Evolutionary conservation across 2,888 invertebrate species (phyloP), one percentile per base, ranked within the genome.

Genomic region (Watsonalla binaria): DNA sequence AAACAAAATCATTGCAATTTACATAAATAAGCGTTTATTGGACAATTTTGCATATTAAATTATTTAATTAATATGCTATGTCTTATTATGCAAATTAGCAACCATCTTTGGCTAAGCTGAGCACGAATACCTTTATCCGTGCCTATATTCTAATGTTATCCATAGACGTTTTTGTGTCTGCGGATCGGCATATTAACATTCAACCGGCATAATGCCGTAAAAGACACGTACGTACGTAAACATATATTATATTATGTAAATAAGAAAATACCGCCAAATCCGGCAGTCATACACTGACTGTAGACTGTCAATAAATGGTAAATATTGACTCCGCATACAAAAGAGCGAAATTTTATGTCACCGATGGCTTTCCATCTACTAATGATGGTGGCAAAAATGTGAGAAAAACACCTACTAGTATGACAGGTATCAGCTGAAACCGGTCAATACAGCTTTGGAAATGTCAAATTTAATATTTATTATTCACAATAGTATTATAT

Each of bases 401-500:
- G 4, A 24, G 24, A 2, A 37, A 37, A 37, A 66, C 58, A 62
- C 63, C 66, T 58, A 58, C 66, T 58, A 58, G 66, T 61, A 55
- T 39, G 37, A 56, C 65, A 59, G 57, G 62, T 59, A 9, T 58
- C 50, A 50, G 54, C 24, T 15, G 15, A 56, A 72, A 74, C 76
- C 72, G 68, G 76, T 75, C 45, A 15, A 54, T 62, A 64, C 54
- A 62, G 60, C 63, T 64, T 59, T 53, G 47, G 60, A 65, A 72
- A 68, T 67, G 62, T 64, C 66, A 71, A 61, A 56, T 51, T 49
- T 54, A 58, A 37, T 6, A 8, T 37, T 37, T 4, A 24, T 24
- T 24, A 24, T 24, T 24, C 24, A 24, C 24, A 24, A 24, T 24
- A 24, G 24, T 24, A 24, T 37, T 37, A 37, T 9, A 4, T 37